These are phyloP conservation scores for Siderastrea siderea DNA, from an alignment of 92 coral and sea anemone genomes.

Conservation along the genomic window DNA sequence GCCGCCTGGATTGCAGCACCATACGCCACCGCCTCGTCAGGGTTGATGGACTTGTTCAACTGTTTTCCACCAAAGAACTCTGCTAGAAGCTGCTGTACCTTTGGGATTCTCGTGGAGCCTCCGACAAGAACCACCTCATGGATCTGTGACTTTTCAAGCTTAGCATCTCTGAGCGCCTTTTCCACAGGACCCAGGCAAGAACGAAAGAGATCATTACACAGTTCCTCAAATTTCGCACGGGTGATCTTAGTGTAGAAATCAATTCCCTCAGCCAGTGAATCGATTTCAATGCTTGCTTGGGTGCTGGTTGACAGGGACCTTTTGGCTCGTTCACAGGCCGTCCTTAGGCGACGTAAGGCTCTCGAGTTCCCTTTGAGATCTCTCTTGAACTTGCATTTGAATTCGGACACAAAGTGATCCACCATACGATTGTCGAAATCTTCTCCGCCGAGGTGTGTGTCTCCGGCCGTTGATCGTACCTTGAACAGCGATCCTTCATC, in stretches of 20 bases:
- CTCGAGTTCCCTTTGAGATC: constrained; percentile 61
- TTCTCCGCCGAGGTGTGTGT: too few relatives aligned
- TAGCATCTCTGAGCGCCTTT: constrained; percentile 59
- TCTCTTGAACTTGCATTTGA: constrained; percentile 61
- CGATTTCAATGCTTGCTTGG: constrained; percentile 71
- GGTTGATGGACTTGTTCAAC: constrained; percentile 74
- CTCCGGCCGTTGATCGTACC: constrained; percentile 69
- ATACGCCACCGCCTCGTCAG: constrained; percentile 80
- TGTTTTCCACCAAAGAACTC: constrained; percentile 29
- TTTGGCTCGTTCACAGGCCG: constrained; percentile 74
- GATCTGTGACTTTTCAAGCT: constrained; percentile 32
- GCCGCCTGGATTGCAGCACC: constrained; percentile 80
- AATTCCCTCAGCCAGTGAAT: constrained; percentile 66
- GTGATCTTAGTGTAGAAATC: constrained; percentile 62
- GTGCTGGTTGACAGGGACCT: constrained; percentile 64
- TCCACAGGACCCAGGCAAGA: constrained; percentile 43
- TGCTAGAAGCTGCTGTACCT: constrained; percentile 41
- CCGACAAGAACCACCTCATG: constrained; percentile 72
- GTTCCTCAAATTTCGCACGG: constrained; percentile 67
- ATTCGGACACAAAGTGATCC: constrained; percentile 51
- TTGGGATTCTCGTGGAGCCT: constrained; percentile 77
- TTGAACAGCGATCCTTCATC: constrained; percentile 73
- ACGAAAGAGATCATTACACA: constrained; percentile 51
- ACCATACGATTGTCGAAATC: constrained; percentile 16
- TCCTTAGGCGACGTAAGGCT: constrained; percentile 63